Base-by-base conservation (phyloP, 2,113 vertebrate species). In the Engraulis encrasicolus region DNA sequence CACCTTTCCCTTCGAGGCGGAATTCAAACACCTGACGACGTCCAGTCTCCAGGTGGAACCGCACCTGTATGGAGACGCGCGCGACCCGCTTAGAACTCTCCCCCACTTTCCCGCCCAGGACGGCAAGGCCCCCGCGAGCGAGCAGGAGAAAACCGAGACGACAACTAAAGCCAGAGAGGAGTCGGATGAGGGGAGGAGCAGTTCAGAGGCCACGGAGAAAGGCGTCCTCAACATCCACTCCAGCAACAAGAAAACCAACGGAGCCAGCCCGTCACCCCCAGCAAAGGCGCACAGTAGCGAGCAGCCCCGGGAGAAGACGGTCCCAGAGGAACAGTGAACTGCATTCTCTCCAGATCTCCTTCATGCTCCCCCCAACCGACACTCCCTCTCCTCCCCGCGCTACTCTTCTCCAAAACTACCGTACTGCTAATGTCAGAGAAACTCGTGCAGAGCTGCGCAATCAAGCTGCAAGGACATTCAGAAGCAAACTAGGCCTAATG, bases 11-110 rank as follows among this genome's bases (percentile, higher is more conserved):
- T 91, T 92, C 36, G 96, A 97, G 82, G 88, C 96, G 0, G 96
- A 97, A 4, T 96, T 96, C 92, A 95, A 95, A 31, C 90, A 90
- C 83, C 84, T 92, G 83, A 87, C 95, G 12, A 84, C 86, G 2
- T 71, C 95, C 0, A 93, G 95, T 2, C 95, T 96, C 83, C 93
- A 90, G 54, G 95, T 97, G 50, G 96, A 97, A 92, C 96, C 96
- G 89, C 94, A 95, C 27, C 93, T 96, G 90, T 96, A 95, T 18
- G 91, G 94, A 0, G 96, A 97, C 84, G 92, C 95, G 84, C 87
- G 86, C 94, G 96, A 88, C 86, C 91, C 15, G 93, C 95, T 96
- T 91, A 96, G 96, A 93, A 96, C 96, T 92, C 96, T 95, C 6
- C 92, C 93, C 1, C 96, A 96, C 87, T 94, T 96, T 31, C 90